A percentile compares a stretch with the other conserved stretches of the same genome.
Evolutionary conservation across 2,888 invertebrate species (phyloP).

Genomic region (Diaphora mendica): DNA sequence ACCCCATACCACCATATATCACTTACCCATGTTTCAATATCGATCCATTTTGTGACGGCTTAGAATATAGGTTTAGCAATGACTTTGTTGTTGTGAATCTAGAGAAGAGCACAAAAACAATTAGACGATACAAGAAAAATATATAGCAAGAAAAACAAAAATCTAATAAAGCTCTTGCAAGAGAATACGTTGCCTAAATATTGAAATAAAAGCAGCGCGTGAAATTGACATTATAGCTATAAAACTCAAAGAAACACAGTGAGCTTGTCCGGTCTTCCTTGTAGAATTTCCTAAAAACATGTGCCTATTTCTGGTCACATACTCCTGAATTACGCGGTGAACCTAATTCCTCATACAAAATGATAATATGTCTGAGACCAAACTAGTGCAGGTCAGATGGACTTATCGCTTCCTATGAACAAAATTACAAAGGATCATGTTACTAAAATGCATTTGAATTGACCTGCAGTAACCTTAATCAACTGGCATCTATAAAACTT

Average conservation of each 20-base stretch:
- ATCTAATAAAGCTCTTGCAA: slow-evolving; percentile 1
- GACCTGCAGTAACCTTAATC: too few species aligned
- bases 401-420: not conserved
- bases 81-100: slow-evolving; percentile 91
- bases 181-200: not conserved
- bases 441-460: too few species aligned
- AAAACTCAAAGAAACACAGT: not conserved
- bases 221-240: not conserved
- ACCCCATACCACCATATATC: slow-evolving; percentile 17
- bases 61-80: slow-evolving; percentile 89
- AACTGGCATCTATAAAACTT: too few species aligned
- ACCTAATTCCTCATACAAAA: not conserved
- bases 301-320: too few species aligned
- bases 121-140: slow-evolving; percentile 59
- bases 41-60: slow-evolving; percentile 87
- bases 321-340: not conserved
- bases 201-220: not conserved
- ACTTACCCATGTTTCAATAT: slow-evolving; percentile 91
- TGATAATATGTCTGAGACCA: not conserved
- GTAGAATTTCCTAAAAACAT: too few species aligned
- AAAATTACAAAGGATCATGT: too few species aligned
- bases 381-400: not conserved
- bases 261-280: too few species aligned
- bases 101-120: slow-evolving; percentile 74
- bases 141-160: slow-evolving; percentile 12